These are phyloP conservation scores for Willisornis vidua DNA, from an alignment of 2,113 vertebrate genomes.

Conservation along the genomic window DNA sequence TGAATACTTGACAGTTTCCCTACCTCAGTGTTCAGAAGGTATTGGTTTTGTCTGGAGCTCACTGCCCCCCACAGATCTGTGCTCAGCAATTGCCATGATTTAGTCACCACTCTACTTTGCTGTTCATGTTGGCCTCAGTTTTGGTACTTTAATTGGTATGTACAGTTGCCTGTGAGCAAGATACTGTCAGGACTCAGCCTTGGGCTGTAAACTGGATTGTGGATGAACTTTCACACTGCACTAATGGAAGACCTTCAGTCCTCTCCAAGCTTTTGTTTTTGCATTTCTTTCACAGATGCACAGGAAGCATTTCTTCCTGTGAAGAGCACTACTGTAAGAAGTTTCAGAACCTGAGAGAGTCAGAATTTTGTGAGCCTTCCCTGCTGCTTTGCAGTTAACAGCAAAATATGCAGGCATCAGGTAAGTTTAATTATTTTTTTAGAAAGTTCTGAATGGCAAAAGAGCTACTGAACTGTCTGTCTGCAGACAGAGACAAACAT, in stretches of 20 bases:
- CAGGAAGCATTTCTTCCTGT: not conserved
- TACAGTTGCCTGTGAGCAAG: not conserved
- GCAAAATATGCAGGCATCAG: not conserved
- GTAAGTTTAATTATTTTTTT: not conserved
- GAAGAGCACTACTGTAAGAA: not conserved
- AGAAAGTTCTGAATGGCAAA: not conserved
- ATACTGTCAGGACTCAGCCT: not conserved
- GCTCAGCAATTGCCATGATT: not conserved
- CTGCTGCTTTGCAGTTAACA: not conserved
- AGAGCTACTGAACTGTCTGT: not conserved
- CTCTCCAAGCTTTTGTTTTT: not conserved
- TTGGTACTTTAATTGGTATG: not conserved
- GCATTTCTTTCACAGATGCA: not conserved
- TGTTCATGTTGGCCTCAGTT: not conserved
- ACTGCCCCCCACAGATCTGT: not conserved
- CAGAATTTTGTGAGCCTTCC: not conserved
- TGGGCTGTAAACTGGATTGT: not conserved
- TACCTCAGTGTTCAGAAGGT: not conserved
- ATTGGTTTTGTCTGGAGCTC: not conserved
- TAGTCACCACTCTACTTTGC: not conserved
- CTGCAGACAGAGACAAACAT: not conserved
- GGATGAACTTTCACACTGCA: not conserved
- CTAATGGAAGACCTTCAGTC: not conserved
- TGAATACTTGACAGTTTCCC: not conserved
- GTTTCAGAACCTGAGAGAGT: not conserved